Evolutionary conservation across 2,113 vertebrate genomes (phyloP).

Genomic region (Neopipo cinnamomea): DNA sequence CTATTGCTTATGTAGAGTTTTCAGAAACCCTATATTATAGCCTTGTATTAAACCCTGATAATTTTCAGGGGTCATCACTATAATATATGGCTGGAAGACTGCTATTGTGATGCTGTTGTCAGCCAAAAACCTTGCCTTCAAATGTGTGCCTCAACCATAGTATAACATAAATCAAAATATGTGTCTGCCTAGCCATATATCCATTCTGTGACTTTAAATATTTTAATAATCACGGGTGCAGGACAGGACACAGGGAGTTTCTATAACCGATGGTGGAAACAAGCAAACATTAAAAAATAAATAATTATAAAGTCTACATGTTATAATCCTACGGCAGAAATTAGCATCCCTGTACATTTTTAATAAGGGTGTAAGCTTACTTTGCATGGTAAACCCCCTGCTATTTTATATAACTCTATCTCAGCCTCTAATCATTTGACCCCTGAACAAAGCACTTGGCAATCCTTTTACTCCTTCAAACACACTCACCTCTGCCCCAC

Average conservation of each 20-base stretch:
- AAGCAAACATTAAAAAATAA: not conserved
- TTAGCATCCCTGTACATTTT: not conserved
- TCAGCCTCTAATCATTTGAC: not conserved
- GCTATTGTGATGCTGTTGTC: slow-evolving; percentile 62
- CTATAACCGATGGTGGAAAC: slow-evolving; percentile 29
- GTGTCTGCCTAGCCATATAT: slow-evolving; percentile 59
- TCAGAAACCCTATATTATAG: slow-evolving; percentile 61
- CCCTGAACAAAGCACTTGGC: not conserved
- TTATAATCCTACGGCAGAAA: not conserved
- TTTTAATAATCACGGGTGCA: slow-evolving; percentile 66
- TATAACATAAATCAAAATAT: slow-evolving; percentile 64
- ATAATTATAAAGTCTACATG: not conserved
- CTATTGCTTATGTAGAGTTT: slow-evolving; percentile 56
- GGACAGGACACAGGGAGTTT: slow-evolving; percentile 35
- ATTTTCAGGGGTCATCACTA: slow-evolving; percentile 43
- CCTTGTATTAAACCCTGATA: slow-evolving; percentile 46
- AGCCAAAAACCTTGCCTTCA: slow-evolving; percentile 69
- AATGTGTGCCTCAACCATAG: slow-evolving; percentile 53
- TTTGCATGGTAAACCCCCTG: not conserved
- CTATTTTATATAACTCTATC: not conserved
- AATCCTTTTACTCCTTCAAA: not conserved
- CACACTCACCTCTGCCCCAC: no score
- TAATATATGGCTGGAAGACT: slow-evolving; percentile 63
- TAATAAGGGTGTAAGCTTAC: not conserved
- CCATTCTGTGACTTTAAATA: slow-evolving; percentile 71